Evolutionary conservation across 1,140 invertebrate species (phyloP).

Genomic region (Elysia chlorotica): DNA sequence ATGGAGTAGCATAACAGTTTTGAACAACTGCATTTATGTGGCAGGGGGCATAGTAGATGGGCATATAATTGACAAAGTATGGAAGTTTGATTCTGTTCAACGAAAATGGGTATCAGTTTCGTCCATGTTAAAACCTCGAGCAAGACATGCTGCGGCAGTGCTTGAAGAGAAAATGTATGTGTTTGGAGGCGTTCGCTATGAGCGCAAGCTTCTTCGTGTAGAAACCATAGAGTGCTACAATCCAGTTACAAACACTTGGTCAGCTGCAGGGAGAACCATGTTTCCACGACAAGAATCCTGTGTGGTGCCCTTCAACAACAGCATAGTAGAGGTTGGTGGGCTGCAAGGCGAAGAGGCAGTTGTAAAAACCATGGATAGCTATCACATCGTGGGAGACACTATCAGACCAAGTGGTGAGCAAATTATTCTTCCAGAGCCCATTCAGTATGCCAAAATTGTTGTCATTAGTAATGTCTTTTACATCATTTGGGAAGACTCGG

Average conservation of each 20-base stretch:
- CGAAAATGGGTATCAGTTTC: constrained; percentile 45
- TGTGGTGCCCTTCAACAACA: constrained; percentile 49
- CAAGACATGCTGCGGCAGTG: constrained; percentile 52
- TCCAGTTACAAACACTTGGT: constrained; percentile 46
- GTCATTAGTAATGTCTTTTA: constrained; percentile 55
- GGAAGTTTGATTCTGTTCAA: constrained; percentile 54
- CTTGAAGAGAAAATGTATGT: constrained; percentile 53
- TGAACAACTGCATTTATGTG: constrained; percentile 54
- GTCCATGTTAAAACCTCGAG: constrained; percentile 49
- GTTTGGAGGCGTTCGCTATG: constrained; percentile 52
- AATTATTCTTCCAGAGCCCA: constrained; percentile 53
- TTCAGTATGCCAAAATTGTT: constrained; percentile 55
- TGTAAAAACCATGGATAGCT: constrained; percentile 57
- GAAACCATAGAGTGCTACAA: constrained; percentile 57
- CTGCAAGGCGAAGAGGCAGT: constrained; percentile 45
- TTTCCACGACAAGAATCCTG: constrained; percentile 53
- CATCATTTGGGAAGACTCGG: constrained; percentile 59
- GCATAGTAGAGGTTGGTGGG: constrained; percentile 57
- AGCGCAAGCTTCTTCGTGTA: constrained; percentile 40
- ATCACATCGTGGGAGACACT: constrained; percentile 36
- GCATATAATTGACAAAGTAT: constrained; percentile 49
- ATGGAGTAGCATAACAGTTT: constrained; percentile 48
- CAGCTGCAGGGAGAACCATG: constrained; percentile 44
- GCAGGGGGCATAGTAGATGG: constrained; percentile 57
- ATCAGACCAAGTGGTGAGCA: constrained; percentile 54